phyloP scores from a whole-genome alignment of 1,140 invertebrate genomes.

The Cydia fagiglandana region DNA sequence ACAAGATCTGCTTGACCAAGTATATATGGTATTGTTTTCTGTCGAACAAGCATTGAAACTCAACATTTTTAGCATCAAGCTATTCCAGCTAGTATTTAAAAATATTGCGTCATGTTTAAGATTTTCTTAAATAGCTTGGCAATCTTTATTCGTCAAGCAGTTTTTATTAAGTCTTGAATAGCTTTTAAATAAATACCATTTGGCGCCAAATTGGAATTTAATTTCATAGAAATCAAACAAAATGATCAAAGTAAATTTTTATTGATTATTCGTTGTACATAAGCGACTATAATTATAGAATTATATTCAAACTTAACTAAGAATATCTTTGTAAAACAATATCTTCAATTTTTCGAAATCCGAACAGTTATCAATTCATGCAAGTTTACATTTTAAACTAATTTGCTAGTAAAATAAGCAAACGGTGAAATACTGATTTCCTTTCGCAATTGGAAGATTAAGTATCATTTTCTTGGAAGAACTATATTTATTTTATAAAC shows the following conservation, averaged over 20 bases:
- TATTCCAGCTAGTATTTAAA: not conserved
- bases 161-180: not conserved
- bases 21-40: too few species aligned
- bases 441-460: constrained; percentile 1
- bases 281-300: constrained; percentile 59
- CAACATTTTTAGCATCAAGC: not conserved
- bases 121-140: not conserved
- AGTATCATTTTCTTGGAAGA: constrained; percentile 52
- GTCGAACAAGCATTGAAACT: too few species aligned
- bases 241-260: constrained; percentile 45
- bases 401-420: constrained; percentile 6
- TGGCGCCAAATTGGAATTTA: not conserved
- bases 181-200: not conserved
- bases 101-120: not conserved
- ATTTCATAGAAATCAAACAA: constrained; percentile 37
- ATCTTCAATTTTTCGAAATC: not conserved
- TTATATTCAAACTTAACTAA: constrained; percentile 52
- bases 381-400: constrained; percentile 37
- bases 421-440: not conserved
- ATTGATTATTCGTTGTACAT: constrained; percentile 56
- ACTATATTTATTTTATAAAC: constrained; percentile 23
- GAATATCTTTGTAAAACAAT: constrained; percentile 16
- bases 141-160: not conserved
- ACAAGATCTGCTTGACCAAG: too few species aligned
- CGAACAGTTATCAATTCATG: constrained; percentile 5